These are phyloP conservation scores for Drosophila truncata DNA, from an alignment of 1,140 invertebrate species.

Conservation along the genomic window DNA sequence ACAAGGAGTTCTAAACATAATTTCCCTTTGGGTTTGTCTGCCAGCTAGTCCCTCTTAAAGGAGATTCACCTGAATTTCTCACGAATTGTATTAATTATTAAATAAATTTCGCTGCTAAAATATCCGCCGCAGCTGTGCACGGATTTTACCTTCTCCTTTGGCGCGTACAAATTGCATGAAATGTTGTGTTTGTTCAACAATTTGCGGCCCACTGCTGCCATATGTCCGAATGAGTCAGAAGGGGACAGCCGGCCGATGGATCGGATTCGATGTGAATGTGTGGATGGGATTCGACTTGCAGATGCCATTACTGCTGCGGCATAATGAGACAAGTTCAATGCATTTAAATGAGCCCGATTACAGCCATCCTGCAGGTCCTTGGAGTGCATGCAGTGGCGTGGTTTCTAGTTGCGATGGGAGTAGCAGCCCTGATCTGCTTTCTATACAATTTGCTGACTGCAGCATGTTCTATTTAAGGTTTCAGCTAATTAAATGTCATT, in stretches of 20 bases:
- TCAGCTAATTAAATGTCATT: not conserved
- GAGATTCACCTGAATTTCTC: not conserved
- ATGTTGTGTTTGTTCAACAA: conserved; percentile 60
- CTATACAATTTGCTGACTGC: conserved; percentile 22
- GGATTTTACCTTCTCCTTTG: conserved; percentile 29
- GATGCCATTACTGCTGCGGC: conserved; percentile 31
- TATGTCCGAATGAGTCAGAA: conserved; percentile 51
- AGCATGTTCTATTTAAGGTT: no score
- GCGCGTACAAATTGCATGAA: conserved; percentile 63
- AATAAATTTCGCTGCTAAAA: not conserved
- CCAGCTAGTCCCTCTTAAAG: not conserved
- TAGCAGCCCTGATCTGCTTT: conserved; percentile 8
- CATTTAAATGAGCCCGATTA: conserved; percentile 80
- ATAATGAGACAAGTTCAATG: conserved; percentile 61
- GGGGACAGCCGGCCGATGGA: conserved; percentile 5
- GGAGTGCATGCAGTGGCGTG: conserved; percentile 27
- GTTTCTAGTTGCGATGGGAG: not conserved
- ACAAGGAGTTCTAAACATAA: not conserved
- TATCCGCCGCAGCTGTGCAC: conserved; percentile 7
- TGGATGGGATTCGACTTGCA: conserved; percentile 31
- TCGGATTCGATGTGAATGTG: conserved; percentile 9
- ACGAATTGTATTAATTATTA: not conserved
- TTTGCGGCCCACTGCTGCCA: conserved; percentile 67
- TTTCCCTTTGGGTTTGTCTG: not conserved
- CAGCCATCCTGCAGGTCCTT: conserved; percentile 9